phyloP scores from a whole-genome alignment of 2,888 invertebrate species.

The Erannis defoliaria region DNA sequence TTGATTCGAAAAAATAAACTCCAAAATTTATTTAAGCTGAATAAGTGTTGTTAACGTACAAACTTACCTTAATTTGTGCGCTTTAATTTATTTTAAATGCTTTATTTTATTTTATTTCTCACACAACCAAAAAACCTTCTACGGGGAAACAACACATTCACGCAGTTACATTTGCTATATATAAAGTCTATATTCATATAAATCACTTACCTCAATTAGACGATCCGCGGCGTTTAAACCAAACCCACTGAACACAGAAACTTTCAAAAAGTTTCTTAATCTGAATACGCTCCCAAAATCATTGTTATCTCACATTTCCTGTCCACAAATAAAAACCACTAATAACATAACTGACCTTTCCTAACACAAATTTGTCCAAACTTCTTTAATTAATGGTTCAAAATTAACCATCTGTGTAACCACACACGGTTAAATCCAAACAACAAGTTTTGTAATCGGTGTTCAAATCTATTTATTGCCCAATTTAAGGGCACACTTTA shows the following conservation, averaged over 20 bases:
- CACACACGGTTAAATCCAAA: neutral
- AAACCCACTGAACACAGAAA: neutral
- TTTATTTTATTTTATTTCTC: too few species aligned
- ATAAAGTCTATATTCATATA: too few species aligned
- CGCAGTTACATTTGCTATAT: too few species aligned
- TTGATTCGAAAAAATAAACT: too few species aligned
- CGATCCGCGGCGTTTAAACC: neutral
- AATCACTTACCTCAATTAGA: neutral
- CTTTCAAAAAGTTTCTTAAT: slow-evolving; percentile 8
- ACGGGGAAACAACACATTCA: too few species aligned
- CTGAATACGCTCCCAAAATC: slow-evolving; percentile 11
- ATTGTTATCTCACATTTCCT: slow-evolving; percentile 14
- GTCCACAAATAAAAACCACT: neutral
- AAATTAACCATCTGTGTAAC: neutral
- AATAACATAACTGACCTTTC: slow-evolving; percentile 1
- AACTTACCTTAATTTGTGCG: too few species aligned
- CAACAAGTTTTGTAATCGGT: neutral
- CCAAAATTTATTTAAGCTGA: too few species aligned
- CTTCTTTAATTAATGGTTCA: slow-evolving; percentile 5
- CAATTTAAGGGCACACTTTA: slow-evolving; percentile 50
- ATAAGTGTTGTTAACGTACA: too few species aligned
- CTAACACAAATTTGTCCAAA: neutral
- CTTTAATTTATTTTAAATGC: too few species aligned
- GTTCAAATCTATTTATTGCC: slow-evolving; percentile 46
- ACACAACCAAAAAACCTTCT: neutral